Percentiles rank a stretch among this genome's conserved stretches.
Evolutionary conservation across 1,140 invertebrate genomes (phyloP).

Genomic region (Aphaenogaster ashmeadi): DNA sequence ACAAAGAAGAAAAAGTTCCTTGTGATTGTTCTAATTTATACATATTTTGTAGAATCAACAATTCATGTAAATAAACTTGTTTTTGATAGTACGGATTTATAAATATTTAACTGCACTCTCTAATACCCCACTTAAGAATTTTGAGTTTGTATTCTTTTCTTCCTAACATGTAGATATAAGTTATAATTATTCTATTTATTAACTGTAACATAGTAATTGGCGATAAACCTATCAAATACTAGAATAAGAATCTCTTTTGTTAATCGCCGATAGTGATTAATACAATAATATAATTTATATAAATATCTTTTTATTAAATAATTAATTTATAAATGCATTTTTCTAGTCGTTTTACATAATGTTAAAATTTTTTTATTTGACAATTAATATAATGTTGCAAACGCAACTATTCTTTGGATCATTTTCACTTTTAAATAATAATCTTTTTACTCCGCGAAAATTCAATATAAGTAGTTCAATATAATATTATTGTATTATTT

Average conservation of each 20-base stretch:
- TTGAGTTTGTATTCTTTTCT: conserved; percentile 20
- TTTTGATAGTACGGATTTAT: conserved; percentile 52
- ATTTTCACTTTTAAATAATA: neutral
- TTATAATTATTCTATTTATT: conserved; percentile 5
- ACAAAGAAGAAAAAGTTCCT: conserved; percentile 58
- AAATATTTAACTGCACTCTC: conserved; percentile 58
- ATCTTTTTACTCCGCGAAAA: neutral
- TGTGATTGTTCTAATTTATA: conserved; percentile 63
- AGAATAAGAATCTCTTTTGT: neutral
- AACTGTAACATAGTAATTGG: conserved; percentile 2
- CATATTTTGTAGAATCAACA: conserved; percentile 58
- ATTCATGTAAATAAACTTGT: conserved; percentile 67
- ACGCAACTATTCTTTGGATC: neutral
- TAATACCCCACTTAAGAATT: conserved; percentile 32
- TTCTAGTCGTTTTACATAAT: neutral
- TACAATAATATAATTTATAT: neutral
- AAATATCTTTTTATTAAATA: conserved; percentile 3
- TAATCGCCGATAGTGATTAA: neutral
- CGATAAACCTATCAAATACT: neutral
- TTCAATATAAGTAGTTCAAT: neutral
- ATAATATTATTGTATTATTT: neutral
- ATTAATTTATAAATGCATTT: neutral
- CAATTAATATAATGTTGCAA: neutral
- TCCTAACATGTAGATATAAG: neutral
- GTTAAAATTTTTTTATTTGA: neutral